Conservation (phyloP, 2,888 invertebrate species). For the Prosapia bicincta region DNA sequence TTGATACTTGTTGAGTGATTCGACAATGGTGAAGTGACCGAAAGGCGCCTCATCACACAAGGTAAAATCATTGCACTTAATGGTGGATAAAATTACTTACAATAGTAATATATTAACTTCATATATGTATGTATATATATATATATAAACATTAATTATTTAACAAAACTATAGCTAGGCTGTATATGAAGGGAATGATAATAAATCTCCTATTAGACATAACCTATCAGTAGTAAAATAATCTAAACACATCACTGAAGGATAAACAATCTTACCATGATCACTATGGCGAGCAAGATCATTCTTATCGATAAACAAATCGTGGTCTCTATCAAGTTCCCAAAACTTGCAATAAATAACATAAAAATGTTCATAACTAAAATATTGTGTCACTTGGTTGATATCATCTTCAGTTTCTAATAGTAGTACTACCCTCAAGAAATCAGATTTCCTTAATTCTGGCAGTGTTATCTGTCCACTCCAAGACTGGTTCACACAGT, state of each 20-base stretch:
- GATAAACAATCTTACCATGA: slow-evolving; percentile 63
- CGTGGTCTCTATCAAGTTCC: slow-evolving; percentile 98
- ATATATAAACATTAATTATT: no score
- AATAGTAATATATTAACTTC: no score
- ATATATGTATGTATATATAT: no score
- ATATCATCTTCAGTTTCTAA: slow-evolving; percentile 96
- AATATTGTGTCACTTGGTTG: slow-evolving; percentile 72
- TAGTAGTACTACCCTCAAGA: slow-evolving; percentile 68
- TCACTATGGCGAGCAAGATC: slow-evolving; percentile 95
- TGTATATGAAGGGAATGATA: no score
- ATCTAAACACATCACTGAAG: neutral
- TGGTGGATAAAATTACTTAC: no score
- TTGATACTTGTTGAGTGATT: no score
- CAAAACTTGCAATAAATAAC: slow-evolving; percentile 99
- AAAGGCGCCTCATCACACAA: no score
- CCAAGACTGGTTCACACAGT: slow-evolving; percentile 96
- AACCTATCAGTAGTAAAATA: neutral
- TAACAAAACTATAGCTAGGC: neutral
- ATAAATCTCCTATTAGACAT: no score
- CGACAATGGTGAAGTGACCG: no score
- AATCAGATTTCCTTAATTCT: slow-evolving; percentile 88
- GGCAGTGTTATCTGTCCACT: slow-evolving; percentile 85
- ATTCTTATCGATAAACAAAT: slow-evolving; percentile 89
- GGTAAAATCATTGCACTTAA: no score
- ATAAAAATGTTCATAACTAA: slow-evolving; percentile 99